Evolutionary conservation across 2,113 vertebrate genomes (phyloP), one percentile per base, ranked within the genome.

Genomic region (Pelvicachromis taeniatus): DNA sequence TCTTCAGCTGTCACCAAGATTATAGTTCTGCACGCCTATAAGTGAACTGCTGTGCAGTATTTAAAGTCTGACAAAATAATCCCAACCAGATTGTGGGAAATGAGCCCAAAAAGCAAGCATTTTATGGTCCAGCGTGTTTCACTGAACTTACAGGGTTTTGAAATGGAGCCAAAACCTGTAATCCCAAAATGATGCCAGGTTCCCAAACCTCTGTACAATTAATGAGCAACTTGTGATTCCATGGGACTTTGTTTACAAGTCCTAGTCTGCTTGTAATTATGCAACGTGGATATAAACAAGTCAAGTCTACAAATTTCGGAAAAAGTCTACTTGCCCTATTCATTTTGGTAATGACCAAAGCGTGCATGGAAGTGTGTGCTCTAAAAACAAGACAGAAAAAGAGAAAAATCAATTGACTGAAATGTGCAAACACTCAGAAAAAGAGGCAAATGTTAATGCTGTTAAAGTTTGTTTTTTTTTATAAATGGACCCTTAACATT

Each of bases 271-370:
- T 75, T 75, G 70, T 50, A 75, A 75, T 75, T 75, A 50, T 78
- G 84, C 78, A 59, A 82, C 4, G 13, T 31, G 48, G 77, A 88
- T 33, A 81, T n/a, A 87, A 83, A 87, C 73, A 70, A 77, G 81
- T 81, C 31, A 48, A 70, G 6, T 42, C 63, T 31, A 8, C 19
- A 48, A 73, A 53, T 63, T 11, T 56, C 3, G 4, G 33, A 11
- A 45, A 81, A 35, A 19, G 12, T 19, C 6, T 35, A 45, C 13
- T 40, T 73, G 33, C 31, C 4, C 52, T 70, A 52, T 50, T 50
- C 26, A 17, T 29, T 73, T 14, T n/a, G 45, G 61, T 16, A 63
- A 48, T 33, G 19, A 53, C 14, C 61, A 81, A 85, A 38, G 17
- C 9, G 29, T 68, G 59, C 17, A 23, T n/a, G 33, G 9, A 23